Evolutionary conservation across 2,797 vertebrate genomes (phyloP).

Genomic region (Xerus rutilus): DNA sequence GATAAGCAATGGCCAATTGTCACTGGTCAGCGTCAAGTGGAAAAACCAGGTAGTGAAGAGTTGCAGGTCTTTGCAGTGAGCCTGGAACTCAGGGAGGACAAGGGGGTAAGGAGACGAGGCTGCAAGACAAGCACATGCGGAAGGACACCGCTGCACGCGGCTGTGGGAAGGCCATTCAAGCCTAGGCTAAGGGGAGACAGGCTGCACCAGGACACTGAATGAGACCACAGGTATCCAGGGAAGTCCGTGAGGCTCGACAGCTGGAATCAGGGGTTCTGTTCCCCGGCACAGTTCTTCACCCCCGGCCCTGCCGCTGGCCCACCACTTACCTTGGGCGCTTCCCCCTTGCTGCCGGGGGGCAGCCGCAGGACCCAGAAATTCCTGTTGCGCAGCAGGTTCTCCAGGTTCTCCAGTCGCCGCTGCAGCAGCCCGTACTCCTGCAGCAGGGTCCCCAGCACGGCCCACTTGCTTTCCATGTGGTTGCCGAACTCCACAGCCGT

Average conservation of each 20-base stretch:
- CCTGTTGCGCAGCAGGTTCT: constrained; percentile 88
- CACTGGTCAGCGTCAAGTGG: background rate
- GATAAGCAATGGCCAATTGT: background rate
- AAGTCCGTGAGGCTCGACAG: background rate
- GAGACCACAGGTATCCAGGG: background rate
- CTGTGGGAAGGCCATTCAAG: background rate
- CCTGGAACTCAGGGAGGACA: background rate
- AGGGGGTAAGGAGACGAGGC: background rate
- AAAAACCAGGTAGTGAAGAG: background rate
- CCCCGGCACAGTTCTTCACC: background rate
- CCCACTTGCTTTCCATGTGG: constrained; percentile 87
- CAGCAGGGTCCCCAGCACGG: constrained; percentile 85
- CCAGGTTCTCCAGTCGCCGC: constrained; percentile 87
- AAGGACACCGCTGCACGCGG: no score
- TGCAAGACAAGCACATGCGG: background rate
- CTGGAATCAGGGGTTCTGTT: background rate
- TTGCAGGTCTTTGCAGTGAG: background rate
- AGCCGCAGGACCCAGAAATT: constrained; percentile 89
- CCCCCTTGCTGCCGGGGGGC: constrained; percentile 82
- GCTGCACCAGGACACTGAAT: background rate
- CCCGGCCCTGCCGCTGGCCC: background rate
- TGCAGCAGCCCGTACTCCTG: constrained; percentile 87
- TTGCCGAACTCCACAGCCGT: constrained; percentile 84
- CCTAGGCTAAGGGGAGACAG: background rate
- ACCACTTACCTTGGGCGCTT: constrained; percentile 86